Evolutionary conservation across 2,888 invertebrate species (phyloP).

Genomic region (Tenodera sinensis): DNA sequence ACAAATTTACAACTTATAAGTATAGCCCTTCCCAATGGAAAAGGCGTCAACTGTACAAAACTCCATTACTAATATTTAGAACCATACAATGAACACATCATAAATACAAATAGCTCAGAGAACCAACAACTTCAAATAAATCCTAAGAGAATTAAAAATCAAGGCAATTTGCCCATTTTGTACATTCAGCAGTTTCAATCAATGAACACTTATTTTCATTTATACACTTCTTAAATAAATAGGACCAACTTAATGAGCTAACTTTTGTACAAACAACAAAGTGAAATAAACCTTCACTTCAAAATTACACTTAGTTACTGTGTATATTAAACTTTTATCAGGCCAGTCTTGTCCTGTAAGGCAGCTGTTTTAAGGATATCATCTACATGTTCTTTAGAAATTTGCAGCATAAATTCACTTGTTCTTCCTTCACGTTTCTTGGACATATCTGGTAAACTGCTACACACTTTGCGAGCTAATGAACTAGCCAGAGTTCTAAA

Average conservation of each 20-base stretch:
- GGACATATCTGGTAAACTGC: constrained; percentile 55
- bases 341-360: background rate
- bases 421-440: constrained; percentile 51
- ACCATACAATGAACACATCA: no score
- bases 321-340: background rate
- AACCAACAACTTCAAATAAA: background rate
- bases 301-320: background rate
- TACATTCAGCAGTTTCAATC: background rate
- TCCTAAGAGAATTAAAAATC: background rate
- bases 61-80: no score
- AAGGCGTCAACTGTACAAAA: background rate
- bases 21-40: background rate
- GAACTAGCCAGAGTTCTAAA: constrained; percentile 68
- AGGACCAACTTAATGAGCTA: background rate
- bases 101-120: no score
- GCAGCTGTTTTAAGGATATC: background rate
- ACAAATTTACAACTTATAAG: background rate
- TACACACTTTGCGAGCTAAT: constrained; percentile 64
- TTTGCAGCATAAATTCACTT: constrained; percentile 69
- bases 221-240: background rate
- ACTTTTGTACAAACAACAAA: background rate
- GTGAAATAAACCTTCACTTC: background rate
- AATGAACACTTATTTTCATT: background rate
- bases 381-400: constrained; percentile 39
- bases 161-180: background rate